phyloP scores from a whole-genome alignment of 2,113 vertebrate genomes.

The Phylloscopus trochiloides region DNA sequence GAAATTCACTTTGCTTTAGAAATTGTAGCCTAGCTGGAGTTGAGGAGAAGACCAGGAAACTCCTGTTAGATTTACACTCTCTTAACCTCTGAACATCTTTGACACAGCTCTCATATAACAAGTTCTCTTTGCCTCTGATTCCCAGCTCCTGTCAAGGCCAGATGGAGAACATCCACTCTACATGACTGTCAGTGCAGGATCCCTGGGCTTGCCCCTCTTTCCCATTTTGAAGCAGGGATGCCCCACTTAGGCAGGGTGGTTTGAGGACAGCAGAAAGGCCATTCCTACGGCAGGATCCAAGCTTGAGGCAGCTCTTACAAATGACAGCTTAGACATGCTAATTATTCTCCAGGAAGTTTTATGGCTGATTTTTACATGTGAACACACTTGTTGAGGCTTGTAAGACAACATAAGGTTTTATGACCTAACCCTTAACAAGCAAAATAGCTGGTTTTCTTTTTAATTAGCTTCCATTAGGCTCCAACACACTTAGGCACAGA shows the following conservation, averaged over 20 bases:
- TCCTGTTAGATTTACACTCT: background rate
- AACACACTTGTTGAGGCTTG: conserved; percentile 17
- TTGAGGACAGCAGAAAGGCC: conserved; percentile 16
- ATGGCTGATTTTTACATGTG: background rate
- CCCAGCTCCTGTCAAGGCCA: background rate
- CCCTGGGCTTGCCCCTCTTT: background rate
- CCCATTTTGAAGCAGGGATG: background rate
- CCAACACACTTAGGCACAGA: background rate
- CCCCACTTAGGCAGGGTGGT: background rate
- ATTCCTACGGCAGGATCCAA: background rate
- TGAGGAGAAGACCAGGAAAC: background rate
- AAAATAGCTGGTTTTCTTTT: conserved; percentile 32
- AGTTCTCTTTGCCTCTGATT: background rate
- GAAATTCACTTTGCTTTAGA: background rate
- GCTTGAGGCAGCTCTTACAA: background rate
- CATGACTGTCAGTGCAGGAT: background rate
- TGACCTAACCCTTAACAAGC: background rate
- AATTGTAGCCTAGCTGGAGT: background rate
- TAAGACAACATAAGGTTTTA: conserved; percentile 34
- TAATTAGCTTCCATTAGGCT: conserved; percentile 8
- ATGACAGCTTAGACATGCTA: background rate
- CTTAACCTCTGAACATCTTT: background rate
- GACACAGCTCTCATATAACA: background rate
- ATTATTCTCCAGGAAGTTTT: background rate
- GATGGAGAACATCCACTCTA: background rate